Percentiles rank a stretch among this genome's conserved stretches.
phyloP scores from a whole-genome alignment of 1,140 invertebrate genomes.

The Lasioglossum albipes region DNA sequence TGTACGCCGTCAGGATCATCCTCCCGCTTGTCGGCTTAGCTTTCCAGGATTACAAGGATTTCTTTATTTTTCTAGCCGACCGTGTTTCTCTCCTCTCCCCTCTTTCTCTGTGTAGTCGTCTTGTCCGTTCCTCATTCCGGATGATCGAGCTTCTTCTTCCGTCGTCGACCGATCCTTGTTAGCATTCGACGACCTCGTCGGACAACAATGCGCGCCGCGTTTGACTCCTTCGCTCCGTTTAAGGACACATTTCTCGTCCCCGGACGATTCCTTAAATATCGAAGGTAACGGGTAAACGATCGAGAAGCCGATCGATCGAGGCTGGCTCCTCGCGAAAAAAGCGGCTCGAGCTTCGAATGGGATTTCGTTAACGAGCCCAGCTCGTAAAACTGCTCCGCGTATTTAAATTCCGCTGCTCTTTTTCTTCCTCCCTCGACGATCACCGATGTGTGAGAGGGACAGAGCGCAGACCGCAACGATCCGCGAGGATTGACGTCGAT shows the following conservation, averaged over 20 bases:
- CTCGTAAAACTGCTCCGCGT: slow-evolving; percentile 15
- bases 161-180: slow-evolving; percentile 5
- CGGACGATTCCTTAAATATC: slow-evolving; percentile 18
- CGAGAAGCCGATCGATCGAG: too few relatives aligned
- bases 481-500: slow-evolving; percentile 27
- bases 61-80: slow-evolving; percentile 63
- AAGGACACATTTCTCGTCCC: not conserved
- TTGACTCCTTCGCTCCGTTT: slow-evolving; percentile 16
- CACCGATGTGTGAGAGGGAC: not conserved
- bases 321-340: not conserved
- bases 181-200: not conserved
- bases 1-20: slow-evolving; percentile 59
- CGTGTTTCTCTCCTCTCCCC: too few relatives aligned
- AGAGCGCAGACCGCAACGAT: slow-evolving; percentile 11
- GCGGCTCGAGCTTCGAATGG: not conserved
- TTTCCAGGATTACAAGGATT: slow-evolving; percentile 71
- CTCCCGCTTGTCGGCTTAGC: slow-evolving; percentile 71
- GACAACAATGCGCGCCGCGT: not conserved
- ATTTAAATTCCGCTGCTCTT: slow-evolving; percentile 23
- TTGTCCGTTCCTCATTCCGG: not conserved
- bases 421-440: not conserved
- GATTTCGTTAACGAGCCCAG: slow-evolving; percentile 22
- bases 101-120: not conserved
- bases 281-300: not conserved
- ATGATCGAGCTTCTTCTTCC: slow-evolving; percentile 10